Evolutionary conservation across 2,113 vertebrate species (phyloP).

Genomic region (Thunnus thynnus): DNA sequence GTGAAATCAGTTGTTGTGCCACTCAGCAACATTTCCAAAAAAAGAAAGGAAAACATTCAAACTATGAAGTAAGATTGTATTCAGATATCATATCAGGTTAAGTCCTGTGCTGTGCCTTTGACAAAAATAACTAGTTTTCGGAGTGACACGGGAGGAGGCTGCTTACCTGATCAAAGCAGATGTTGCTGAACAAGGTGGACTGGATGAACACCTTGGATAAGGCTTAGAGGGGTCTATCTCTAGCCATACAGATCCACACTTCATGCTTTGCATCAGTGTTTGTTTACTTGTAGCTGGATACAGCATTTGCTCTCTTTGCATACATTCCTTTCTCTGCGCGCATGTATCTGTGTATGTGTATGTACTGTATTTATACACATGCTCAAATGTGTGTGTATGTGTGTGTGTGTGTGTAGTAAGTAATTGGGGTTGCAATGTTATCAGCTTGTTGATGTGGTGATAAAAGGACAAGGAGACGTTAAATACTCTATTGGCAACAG

Average conservation of each 20-base stretch:
- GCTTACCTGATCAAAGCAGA: slow-evolving; percentile 44
- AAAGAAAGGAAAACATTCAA: not conserved
- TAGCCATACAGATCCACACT: slow-evolving; percentile 9
- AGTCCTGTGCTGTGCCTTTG: slow-evolving; percentile 19
- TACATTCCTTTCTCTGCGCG: slow-evolving; percentile 4
- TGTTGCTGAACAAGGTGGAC: slow-evolving; percentile 19
- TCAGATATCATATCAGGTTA: slow-evolving; percentile 22
- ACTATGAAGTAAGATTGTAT: not conserved
- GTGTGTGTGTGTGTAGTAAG: not conserved
- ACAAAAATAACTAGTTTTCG: slow-evolving; percentile 21
- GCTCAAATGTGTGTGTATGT: not conserved
- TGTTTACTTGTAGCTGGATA: not conserved
- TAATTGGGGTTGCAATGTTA: slow-evolving; percentile 51
- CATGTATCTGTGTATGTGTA: not conserved
- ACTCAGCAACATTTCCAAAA: slow-evolving; percentile 2
- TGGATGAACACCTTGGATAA: slow-evolving; percentile 28
- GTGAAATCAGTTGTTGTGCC: slow-evolving; percentile 16
- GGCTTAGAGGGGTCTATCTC: slow-evolving; percentile 16
- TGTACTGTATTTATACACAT: not conserved
- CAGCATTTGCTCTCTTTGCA: slow-evolving; percentile 12
- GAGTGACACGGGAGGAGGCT: slow-evolving; percentile 22
- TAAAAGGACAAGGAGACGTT: slow-evolving; percentile 43
- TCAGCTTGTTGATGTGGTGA: slow-evolving; percentile 54
- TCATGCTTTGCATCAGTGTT: not conserved
- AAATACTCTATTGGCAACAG: slow-evolving; percentile 41